Percentiles rank a stretch among this genome's conserved stretches.
Evolutionary conservation across 2,888 invertebrate genomes (phyloP).

Genomic region (Tipula helvola): DNA sequence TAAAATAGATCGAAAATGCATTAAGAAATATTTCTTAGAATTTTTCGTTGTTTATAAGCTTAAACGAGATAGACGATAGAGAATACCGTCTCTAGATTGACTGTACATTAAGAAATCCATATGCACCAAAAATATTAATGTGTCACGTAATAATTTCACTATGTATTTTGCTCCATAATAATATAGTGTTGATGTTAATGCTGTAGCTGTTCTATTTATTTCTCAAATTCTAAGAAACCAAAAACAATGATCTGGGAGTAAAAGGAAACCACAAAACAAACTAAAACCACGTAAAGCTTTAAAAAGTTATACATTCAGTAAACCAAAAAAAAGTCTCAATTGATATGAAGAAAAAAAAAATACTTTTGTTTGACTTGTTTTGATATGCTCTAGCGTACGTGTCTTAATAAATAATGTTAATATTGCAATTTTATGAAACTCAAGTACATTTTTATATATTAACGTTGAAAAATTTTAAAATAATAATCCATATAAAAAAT

Average conservation of each 20-base stretch:
- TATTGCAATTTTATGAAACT: neutral
- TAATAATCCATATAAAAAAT: neutral
- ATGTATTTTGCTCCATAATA: neutral
- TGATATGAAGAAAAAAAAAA: neutral
- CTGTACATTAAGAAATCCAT: neutral
- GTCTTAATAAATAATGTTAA: neutral
- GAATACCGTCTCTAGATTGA: neutral
- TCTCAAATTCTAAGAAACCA: neutral
- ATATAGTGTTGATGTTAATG: neutral
- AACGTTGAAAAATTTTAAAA: neutral
- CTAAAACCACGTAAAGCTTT: neutral
- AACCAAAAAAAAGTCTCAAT: neutral
- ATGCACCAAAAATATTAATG: neutral
- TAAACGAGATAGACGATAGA: neutral
- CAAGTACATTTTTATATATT: neutral
- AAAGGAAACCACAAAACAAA: neutral
- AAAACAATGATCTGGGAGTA: neutral
- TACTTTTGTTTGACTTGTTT: neutral
- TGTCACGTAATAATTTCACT: neutral
- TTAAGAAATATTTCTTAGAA: neutral
- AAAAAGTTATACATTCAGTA: neutral
- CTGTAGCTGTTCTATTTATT: neutral
- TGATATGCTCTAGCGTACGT: neutral
- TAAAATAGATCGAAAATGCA: neutral
- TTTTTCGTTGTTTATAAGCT: neutral